A percentile compares a stretch with the other conserved stretches of the same genome.
Conservation (phyloP, 2,113 vertebrate genomes). For the Hemiscyllium ocellatum region DNA sequence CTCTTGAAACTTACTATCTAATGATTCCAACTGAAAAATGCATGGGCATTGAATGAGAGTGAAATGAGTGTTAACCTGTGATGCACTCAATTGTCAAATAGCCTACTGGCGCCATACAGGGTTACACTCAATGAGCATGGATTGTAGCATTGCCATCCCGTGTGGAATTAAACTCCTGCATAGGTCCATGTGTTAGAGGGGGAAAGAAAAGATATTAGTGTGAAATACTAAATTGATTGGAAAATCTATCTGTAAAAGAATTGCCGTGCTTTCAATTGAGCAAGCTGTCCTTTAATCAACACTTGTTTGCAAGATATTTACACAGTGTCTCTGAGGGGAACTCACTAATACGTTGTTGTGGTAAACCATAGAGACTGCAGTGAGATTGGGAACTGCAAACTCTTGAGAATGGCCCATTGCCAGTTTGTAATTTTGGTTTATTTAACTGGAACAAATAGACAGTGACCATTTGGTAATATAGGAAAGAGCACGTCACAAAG, state of each 20-base stretch:
- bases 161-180: background rate
- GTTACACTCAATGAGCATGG: background rate
- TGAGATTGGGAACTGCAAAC: background rate
- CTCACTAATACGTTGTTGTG: background rate
- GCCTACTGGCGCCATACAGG: background rate
- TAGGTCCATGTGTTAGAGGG: background rate
- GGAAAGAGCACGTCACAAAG: background rate
- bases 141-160: background rate
- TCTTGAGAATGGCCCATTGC: background rate
- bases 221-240: background rate
- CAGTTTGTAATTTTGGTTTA: background rate
- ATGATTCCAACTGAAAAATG: background rate
- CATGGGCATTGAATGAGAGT: background rate
- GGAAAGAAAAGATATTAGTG: background rate
- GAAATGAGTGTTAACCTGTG: background rate
- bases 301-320: background rate
- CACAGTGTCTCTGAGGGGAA: background rate
- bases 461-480: background rate
- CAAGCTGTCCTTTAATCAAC: background rate
- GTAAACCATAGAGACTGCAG: background rate
- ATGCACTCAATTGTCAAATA: background rate
- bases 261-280: background rate
- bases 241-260: background rate
- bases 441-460: background rate
- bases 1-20: background rate